These are phyloP conservation scores for Turritopsis dohrnii DNA, from an alignment of 30 jellyfish, hydroid and myxozoan genomes.

Conservation along the genomic window DNA sequence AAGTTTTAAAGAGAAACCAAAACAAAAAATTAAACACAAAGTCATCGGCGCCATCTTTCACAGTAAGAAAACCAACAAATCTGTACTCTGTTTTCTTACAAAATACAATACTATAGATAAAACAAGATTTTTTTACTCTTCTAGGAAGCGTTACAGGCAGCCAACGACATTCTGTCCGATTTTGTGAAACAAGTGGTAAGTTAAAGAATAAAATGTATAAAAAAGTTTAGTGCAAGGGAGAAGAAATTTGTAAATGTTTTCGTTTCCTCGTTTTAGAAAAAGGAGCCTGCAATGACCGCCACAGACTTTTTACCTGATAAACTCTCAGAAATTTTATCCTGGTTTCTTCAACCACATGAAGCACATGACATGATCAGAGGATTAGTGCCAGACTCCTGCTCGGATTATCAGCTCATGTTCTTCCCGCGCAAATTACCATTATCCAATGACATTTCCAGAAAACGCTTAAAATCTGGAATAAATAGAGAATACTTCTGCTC, in stretches of 20 bases:
- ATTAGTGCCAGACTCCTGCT: background rate
- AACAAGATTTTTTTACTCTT: background rate
- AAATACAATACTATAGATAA: background rate
- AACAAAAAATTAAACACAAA: background rate
- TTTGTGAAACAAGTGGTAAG: background rate
- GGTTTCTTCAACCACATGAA: conserved; percentile 77
- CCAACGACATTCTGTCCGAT: background rate
- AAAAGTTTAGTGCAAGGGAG: background rate
- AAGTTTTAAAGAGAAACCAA: background rate
- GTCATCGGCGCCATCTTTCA: background rate
- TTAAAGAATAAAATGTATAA: background rate
- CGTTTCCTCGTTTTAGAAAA: conserved; percentile 8
- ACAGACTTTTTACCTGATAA: background rate
- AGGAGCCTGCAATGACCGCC: background rate
- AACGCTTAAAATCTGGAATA: conserved; percentile 17
- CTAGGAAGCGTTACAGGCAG: background rate
- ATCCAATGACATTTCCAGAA: background rate
- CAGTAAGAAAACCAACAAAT: background rate
- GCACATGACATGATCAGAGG: conserved; percentile 29
- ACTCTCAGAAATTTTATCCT: conserved; percentile 23
- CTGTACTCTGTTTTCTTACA: background rate
- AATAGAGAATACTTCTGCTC: background rate
- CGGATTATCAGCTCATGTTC: conserved; percentile 3
- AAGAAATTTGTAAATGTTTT: too few species aligned
- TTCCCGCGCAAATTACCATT: background rate